Evolutionary conservation across 2,797 vertebrate species (phyloP).

Genomic region (Rhynchotus rufescens): DNA sequence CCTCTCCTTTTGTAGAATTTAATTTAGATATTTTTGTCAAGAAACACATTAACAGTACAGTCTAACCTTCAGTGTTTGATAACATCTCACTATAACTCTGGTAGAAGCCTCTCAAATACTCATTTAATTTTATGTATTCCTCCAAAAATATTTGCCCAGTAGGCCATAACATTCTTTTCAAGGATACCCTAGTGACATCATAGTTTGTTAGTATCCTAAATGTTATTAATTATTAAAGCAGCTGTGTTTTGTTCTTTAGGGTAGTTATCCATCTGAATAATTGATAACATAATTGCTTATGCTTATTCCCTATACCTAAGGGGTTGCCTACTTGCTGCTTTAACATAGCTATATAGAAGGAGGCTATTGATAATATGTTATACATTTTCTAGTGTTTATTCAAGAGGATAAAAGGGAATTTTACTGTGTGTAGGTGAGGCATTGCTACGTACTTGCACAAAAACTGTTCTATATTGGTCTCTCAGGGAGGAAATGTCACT

Average conservation of each 20-base stretch:
- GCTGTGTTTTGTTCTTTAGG: conserved; percentile 76
- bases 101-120: neutral
- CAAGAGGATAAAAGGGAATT: neutral
- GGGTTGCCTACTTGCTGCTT: conserved; percentile 19
- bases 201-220: conserved; percentile 29
- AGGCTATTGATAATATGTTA: neutral
- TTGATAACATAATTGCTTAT: conserved; percentile 82
- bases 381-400: neutral
- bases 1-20: neutral
- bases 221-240: conserved; percentile 83
- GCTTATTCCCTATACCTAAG: conserved; percentile 60
- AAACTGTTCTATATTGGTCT: neutral
- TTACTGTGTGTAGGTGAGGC: neutral
- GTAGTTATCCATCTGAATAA: conserved; percentile 86
- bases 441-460: neutral
- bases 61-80: neutral
- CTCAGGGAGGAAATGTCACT: neutral
- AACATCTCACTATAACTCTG: neutral
- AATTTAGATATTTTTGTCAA: neutral
- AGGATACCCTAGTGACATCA: neutral
- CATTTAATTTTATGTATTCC: neutral
- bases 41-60: neutral
- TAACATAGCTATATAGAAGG: neutral
- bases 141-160: neutral
- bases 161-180: neutral